A percentile compares a stretch with the other conserved stretches of the same genome.
Conservation (phyloP, 2,888 invertebrate genomes). For the Phengaris arion region DNA sequence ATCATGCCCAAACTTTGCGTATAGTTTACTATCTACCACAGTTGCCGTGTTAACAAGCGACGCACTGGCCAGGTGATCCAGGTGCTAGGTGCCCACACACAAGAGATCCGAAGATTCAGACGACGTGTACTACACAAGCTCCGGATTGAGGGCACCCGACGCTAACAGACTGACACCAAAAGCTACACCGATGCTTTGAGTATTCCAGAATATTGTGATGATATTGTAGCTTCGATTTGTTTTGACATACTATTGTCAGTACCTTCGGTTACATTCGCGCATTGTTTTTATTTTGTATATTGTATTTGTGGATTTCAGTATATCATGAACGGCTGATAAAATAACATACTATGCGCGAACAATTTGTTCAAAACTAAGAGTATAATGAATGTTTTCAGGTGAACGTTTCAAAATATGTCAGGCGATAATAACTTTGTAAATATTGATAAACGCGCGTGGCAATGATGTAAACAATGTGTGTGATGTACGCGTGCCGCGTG, state of each 20-base stretch:
- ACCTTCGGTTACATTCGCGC: too few species aligned
- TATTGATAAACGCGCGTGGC: neutral
- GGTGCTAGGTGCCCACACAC: neutral
- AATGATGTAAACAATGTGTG: slow-evolving; percentile 8
- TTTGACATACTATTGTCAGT: neutral
- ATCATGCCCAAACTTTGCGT: too few species aligned
- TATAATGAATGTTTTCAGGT: neutral
- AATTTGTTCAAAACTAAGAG: neutral
- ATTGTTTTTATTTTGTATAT: too few species aligned
- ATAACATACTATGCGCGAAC: neutral
- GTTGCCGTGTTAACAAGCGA: neutral
- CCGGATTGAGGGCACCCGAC: neutral
- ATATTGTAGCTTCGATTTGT: neutral
- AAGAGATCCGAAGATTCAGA: neutral
- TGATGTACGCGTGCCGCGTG: neutral
- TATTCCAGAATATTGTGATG: neutral
- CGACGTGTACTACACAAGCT: neutral
- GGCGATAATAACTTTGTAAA: neutral
- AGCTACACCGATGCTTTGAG: neutral
- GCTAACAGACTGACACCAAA: neutral
- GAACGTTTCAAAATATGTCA: neutral
- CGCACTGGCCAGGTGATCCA: too few species aligned
- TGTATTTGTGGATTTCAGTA: too few species aligned
- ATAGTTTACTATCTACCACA: too few species aligned
- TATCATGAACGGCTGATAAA: too few species aligned